Evolutionary conservation across 2,113 vertebrate species (phyloP).

Genomic region (Anhinga anhinga): DNA sequence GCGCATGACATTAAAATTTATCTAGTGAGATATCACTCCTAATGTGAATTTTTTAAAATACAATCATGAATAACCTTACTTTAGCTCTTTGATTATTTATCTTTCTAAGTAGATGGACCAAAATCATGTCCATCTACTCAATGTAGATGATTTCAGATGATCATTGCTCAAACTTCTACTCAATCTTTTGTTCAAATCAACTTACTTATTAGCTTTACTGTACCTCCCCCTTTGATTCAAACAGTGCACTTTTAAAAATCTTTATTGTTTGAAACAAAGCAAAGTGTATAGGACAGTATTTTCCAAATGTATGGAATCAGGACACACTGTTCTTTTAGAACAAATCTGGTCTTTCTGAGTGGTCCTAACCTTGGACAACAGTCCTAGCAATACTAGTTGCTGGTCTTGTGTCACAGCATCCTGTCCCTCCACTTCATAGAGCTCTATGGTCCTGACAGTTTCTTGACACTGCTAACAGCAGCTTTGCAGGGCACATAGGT

Average conservation of each 20-base stretch:
- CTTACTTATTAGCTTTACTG: background rate
- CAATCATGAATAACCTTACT: background rate
- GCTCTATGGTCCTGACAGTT: background rate
- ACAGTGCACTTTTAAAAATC: background rate
- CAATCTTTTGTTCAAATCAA: background rate
- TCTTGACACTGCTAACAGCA: background rate
- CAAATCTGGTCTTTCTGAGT: background rate
- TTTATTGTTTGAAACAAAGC: background rate
- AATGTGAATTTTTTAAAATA: background rate
- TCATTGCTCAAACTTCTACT: background rate
- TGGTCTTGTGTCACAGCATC: background rate
- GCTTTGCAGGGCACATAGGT: background rate
- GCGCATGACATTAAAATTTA: background rate
- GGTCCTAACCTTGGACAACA: background rate
- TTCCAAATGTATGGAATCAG: background rate
- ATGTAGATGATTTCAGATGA: background rate
- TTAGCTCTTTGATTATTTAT: background rate
- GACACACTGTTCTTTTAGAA: background rate
- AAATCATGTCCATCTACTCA: background rate
- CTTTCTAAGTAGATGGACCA: background rate
- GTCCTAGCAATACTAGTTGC: background rate
- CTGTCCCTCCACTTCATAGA: background rate
- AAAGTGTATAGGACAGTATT: background rate
- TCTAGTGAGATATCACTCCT: background rate
- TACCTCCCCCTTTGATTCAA: background rate